Conservation (phyloP, 2,797 vertebrate genomes). For the Nasua narica region DNA sequence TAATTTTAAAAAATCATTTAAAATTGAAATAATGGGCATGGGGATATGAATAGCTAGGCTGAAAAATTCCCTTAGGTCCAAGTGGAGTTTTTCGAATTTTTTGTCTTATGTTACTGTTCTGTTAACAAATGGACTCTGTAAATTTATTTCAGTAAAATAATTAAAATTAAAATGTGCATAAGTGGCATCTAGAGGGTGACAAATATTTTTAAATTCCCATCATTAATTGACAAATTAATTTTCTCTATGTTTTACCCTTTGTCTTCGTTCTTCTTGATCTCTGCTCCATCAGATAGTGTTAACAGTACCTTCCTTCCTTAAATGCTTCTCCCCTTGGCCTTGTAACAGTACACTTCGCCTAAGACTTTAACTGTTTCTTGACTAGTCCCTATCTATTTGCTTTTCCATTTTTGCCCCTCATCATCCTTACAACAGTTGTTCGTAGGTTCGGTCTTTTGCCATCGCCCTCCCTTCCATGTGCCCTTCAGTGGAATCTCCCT, state of each 20-base stretch:
- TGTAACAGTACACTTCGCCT: too few species aligned
- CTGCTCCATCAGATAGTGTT: not conserved
- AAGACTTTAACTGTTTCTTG: not conserved
- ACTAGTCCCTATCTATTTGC: not conserved
- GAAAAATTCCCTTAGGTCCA: not conserved
- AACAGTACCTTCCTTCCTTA: not conserved
- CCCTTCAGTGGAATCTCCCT: not conserved
- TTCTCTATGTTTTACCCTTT: not conserved
- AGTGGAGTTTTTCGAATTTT: not conserved
- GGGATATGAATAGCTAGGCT: not conserved
- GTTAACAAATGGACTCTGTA: not conserved
- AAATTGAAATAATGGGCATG: not conserved
- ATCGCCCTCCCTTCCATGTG: not conserved
- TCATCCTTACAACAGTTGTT: not conserved
- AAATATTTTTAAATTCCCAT: not conserved
- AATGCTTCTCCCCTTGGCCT: not conserved
- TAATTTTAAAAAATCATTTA: not conserved
- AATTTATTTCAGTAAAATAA: not conserved
- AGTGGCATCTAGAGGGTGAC: not conserved
- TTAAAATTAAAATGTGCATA: not conserved
- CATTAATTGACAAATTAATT: not conserved
- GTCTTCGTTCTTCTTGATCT: not conserved
- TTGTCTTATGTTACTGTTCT: not conserved
- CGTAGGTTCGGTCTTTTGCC: not conserved
- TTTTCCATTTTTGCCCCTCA: not conserved